Percentiles rank a stretch among this genome's conserved stretches.
phyloP scores from a whole-genome alignment of 2,797 vertebrate species.

The Heteromormyrus szaboi region DNA sequence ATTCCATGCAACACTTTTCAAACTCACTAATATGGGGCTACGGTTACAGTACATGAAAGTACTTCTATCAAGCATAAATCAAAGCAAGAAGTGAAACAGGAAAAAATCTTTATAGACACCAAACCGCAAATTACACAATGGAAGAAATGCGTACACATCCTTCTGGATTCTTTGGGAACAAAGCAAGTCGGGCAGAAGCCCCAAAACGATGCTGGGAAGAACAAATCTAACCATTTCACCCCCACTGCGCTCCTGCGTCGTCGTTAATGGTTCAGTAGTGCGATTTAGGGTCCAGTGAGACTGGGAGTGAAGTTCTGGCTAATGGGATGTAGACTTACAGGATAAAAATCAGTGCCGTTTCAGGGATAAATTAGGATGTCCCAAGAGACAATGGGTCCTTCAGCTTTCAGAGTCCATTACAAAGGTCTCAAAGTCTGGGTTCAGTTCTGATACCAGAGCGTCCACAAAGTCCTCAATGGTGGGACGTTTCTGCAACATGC shows the following conservation, averaged over 20 bases:
- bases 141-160: not conserved
- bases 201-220: not conserved
- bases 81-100: not conserved
- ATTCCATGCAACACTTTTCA: not conserved
- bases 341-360: not conserved
- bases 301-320: not conserved
- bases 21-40: not conserved
- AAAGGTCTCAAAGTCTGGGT: conserved; percentile 85
- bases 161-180: not conserved
- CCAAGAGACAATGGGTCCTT: conserved; percentile 22
- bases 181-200: not conserved
- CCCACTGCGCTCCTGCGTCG: not conserved
- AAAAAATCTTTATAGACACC: not conserved
- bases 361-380: not conserved
- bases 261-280: not conserved
- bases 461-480: conserved; percentile 86
- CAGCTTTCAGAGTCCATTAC: conserved; percentile 79
- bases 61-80: not conserved
- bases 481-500: conserved; percentile 85
- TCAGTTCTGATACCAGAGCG: conserved; percentile 84
- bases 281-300: not conserved
- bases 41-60: not conserved
- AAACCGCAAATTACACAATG: not conserved
- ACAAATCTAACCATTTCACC: not conserved
- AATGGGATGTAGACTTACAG: not conserved